Base-by-base conservation (phyloP, 2,888 invertebrate species). In the Heliconius ethilla region DNA sequence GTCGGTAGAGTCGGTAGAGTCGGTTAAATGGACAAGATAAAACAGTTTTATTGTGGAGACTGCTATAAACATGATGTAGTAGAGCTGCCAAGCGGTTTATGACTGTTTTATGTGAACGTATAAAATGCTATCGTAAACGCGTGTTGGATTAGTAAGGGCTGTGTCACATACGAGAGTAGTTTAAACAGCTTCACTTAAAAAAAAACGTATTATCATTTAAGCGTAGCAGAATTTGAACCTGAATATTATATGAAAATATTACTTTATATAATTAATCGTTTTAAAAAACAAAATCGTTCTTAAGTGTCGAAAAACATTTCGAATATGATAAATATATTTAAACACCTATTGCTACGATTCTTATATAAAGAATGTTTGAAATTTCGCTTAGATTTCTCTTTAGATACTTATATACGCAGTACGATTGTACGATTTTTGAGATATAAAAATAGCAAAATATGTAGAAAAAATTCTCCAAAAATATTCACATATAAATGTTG, bases 61-160 rank as follows among this genome's bases (percentile, higher is more conserved):
- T 29, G 77, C 79, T 70, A 79, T 80, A 80, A 80, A 80, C 80
- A 80, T 80, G 77, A 80, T 80, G 80, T 80, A 80, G 70, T 78
- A 70, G 62, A 78, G 70, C 82, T 74, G 76, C 78, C 76, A 79
- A 82, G 73, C 77, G 79, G 82, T 81, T 82, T 82, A 82, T 78
- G 80, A 77, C 78, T 73, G 76, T 79, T 82, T 82, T 82, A 82
- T 81, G 82, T 78, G 78, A 69, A 70, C 72, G 78, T 77, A 80
- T 82, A 78, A 82, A 82, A 80, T 78, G 78, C 75, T 72, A 75
- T 80, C 80, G 80, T 82, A 82, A 82, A 82, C 75, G 77, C 79
- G 80, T 75, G 75, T 65, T 59, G 55, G 79, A 70, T 77, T 70
- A 70, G 69, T 40, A 59, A 59, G 55, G 65, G 45, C 76, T 37